Conservation (phyloP, 2,888 invertebrate genomes). For the Lasioglossum villosulum region DNA sequence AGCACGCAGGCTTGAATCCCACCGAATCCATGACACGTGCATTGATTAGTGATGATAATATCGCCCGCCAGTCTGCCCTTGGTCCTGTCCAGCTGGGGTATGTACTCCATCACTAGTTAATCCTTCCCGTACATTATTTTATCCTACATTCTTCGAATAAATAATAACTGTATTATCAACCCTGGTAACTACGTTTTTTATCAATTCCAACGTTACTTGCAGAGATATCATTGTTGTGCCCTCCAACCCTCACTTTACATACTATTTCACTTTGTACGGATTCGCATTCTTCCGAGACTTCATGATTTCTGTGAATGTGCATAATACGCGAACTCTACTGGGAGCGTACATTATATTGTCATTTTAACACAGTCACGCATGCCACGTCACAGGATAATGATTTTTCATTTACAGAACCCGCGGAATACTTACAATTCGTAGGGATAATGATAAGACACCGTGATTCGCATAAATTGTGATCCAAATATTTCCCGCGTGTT, state of each 20-base stretch:
- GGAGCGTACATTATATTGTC: not conserved
- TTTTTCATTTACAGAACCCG: not conserved
- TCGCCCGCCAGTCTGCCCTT: slow-evolving; percentile 92
- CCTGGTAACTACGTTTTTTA: slow-evolving; percentile 18
- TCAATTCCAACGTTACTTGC: not conserved
- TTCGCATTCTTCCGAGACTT: not conserved
- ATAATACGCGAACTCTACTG: not conserved
- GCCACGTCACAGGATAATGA: not conserved
- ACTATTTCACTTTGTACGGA: not conserved
- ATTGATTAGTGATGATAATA: slow-evolving; percentile 96
- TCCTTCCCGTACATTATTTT: slow-evolving; percentile 65
- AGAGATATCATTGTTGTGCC: not conserved
- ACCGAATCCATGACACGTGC: slow-evolving; percentile 98
- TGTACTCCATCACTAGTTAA: slow-evolving; percentile 87
- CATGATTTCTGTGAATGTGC: not conserved
- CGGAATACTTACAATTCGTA: not conserved
- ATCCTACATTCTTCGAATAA: slow-evolving; percentile 34
- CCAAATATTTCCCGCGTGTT: not conserved
- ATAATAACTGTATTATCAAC: slow-evolving; percentile 31
- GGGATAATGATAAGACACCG: not conserved
- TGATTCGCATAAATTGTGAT: not conserved
- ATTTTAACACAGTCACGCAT: not conserved
- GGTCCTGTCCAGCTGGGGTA: slow-evolving; percentile 98
- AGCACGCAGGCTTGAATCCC: slow-evolving; percentile 94
- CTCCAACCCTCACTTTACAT: not conserved